Evolutionary conservation across 2,888 invertebrate species (phyloP).

Genomic region (Athalia rosae): DNA sequence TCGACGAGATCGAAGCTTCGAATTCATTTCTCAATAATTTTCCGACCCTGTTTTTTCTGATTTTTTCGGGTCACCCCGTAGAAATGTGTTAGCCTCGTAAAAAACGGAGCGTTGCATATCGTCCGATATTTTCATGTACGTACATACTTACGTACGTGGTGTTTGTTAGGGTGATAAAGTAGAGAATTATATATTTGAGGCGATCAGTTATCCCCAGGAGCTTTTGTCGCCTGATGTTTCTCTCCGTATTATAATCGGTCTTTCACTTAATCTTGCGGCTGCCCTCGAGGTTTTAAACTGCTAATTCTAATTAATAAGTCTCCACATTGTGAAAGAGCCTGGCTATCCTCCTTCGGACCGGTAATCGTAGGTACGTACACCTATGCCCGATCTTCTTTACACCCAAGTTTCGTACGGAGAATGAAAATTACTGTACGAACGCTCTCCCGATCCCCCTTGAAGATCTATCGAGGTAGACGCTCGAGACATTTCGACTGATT

Average conservation of each 20-base stretch:
- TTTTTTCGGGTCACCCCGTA: too few relatives aligned
- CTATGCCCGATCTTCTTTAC: background rate
- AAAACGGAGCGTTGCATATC: constrained; percentile 6
- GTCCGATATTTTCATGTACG: background rate
- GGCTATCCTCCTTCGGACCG: too few relatives aligned
- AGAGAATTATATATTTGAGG: constrained; percentile 23
- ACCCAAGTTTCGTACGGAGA: constrained; percentile 1
- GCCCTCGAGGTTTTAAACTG: background rate
- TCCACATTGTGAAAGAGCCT: background rate
- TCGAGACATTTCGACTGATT: background rate
- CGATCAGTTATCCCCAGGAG: constrained; percentile 8
- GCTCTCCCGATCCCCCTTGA: background rate
- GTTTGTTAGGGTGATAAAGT: constrained; percentile 35
- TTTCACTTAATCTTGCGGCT: background rate
- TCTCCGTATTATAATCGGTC: background rate
- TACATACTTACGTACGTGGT: background rate
- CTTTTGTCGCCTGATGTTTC: background rate
- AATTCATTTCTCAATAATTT: too few relatives aligned
- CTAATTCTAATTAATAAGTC: constrained; percentile 41
- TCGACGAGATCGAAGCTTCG: too few relatives aligned
- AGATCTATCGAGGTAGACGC: constrained; percentile 14
- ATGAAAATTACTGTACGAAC: constrained; percentile 5
- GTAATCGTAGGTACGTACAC: too few relatives aligned
- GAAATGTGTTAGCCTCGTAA: too few relatives aligned
- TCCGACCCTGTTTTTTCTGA: too few relatives aligned